Evolutionary conservation across 2,797 vertebrate species (phyloP).

Genomic region (Falco novaeseelandiae): DNA sequence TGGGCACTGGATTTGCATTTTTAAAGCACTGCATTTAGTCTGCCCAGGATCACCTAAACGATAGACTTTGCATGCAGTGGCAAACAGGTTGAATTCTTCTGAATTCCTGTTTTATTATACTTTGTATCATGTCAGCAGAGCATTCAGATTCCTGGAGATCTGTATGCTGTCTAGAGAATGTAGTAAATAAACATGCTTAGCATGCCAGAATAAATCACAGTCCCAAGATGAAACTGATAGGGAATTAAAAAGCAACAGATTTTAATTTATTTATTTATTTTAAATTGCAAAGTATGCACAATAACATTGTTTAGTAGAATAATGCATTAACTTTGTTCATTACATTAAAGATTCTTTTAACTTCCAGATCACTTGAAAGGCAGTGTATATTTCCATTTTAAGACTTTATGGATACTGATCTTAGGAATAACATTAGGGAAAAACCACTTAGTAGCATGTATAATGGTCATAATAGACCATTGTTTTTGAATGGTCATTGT

Average conservation of each 20-base stretch:
- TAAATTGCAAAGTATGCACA: not conserved
- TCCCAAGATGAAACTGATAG: not conserved
- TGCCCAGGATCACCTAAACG: not conserved
- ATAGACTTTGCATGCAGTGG: not conserved
- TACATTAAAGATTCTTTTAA: not conserved
- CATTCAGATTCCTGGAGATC: not conserved
- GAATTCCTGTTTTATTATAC: not conserved
- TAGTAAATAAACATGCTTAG: conserved; percentile 19
- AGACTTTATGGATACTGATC: not conserved
- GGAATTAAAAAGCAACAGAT: not conserved
- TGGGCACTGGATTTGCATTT: not conserved
- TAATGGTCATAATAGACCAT: not conserved
- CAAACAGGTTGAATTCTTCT: not conserved
- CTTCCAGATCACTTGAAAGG: not conserved
- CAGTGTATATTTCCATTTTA: not conserved
- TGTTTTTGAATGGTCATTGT: not conserved
- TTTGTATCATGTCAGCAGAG: not conserved
- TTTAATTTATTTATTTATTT: not conserved
- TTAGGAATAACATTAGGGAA: not conserved
- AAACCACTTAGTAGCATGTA: not conserved
- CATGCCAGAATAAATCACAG: conserved; percentile 10
- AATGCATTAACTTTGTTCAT: not conserved
- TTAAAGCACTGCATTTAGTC: not conserved
- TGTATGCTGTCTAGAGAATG: not conserved
- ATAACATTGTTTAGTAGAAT: not conserved